Evolutionary conservation across 2,797 vertebrate genomes (phyloP), one percentile per base, ranked within the genome.

Genomic region (Chloroceryle amazona): DNA sequence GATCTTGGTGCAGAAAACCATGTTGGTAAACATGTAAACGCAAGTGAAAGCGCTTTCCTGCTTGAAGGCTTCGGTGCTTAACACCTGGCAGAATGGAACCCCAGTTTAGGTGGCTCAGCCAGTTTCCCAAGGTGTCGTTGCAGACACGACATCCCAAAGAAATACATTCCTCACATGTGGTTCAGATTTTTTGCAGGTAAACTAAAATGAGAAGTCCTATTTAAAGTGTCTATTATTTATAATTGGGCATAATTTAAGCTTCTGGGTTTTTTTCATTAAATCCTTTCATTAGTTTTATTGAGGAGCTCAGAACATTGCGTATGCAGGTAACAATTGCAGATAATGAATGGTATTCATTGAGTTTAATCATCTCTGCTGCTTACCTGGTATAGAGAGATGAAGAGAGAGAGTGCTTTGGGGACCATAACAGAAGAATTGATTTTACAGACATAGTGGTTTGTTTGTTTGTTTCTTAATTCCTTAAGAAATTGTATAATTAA

Each of bases 1-100:
- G n/a, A 84, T 76, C 57, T 33, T 81, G 28, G 14, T 90, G 57
- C 33, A 81, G 65, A 67, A 86, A 93, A 61, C 15, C 10, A 2
- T 22, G 37, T 63, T 94, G 44, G 44, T 90, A 94, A 89, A 76
- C 46, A 79, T 70, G 82, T 82, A 79, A 94, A 71, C 46, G 67
- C 7, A 79, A 78, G 49, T 44, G 31, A 55, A 91, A 79, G 5
- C 83, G 51, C 39, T 89, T 93, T 85, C 39, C 46, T 95, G 37
- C 26, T 33, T 85, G 65, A 88, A 73, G 35, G 63, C 14, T 63
- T 52, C 61, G 71, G 46, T 42, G 23, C 44, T 86, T 71, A 75
- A 81, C 79, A 31, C 23, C 47, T 61, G 39, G 26, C 33, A 62
- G 37, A 85, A 49, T 5, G 52, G 57, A 71, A 89, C 54, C 31